A percentile compares a stretch with the other conserved stretches of the same genome.
Conservation (phyloP, 2,797 vertebrate species). For the Ceyx erithaca region DNA sequence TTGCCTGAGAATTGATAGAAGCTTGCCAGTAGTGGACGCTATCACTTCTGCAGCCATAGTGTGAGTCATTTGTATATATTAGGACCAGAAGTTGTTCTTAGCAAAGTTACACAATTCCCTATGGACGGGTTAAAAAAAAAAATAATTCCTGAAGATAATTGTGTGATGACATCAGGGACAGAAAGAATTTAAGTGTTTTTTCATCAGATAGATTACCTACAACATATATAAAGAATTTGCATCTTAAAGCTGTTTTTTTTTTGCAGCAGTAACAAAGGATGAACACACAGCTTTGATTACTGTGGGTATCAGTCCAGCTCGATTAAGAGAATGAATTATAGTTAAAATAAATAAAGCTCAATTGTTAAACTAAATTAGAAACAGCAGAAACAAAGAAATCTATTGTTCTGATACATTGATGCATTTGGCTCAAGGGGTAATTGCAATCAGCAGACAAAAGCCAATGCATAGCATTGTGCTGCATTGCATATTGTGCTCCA, state of each 20-base stretch:
- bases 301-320: not conserved
- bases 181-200: not conserved
- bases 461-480: not conserved
- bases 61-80: not conserved
- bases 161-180: not conserved
- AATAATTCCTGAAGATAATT: not conserved
- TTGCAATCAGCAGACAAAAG: conserved; percentile 8
- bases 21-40: not conserved
- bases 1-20: not conserved
- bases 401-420: not conserved
- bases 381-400: not conserved
- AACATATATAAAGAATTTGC: not conserved
- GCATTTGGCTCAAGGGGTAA: not conserved
- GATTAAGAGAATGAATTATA: not conserved
- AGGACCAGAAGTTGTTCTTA: not conserved
- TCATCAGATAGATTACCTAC: not conserved
- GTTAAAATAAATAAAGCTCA: not conserved
- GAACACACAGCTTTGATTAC: not conserved
- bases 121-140: accelerated
- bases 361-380: conserved; percentile 4
- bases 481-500: not conserved
- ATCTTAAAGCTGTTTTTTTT: not conserved
- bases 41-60: not conserved
- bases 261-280: not conserved
- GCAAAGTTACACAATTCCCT: not conserved